Conservation (phyloP, 1,140 invertebrate genomes). For the Augochlora pura region DNA sequence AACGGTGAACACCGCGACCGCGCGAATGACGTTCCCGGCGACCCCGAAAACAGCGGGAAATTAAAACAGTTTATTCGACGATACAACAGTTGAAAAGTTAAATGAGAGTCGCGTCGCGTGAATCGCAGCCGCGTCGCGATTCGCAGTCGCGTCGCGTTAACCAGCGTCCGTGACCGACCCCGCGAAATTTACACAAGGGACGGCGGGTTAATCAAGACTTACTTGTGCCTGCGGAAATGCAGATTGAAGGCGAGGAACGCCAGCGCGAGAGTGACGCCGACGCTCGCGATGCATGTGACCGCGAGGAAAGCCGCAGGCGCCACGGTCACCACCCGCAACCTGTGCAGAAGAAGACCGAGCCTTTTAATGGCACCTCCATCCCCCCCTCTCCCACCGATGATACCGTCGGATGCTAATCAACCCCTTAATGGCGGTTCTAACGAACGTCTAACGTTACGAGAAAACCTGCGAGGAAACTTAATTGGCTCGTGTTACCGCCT, state of each 20-base stretch:
- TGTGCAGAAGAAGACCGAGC: constrained; percentile 74
- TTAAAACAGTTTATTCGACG: too few species aligned
- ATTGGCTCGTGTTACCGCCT: not conserved
- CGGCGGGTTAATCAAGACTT: constrained; percentile 65
- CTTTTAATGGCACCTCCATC: constrained; percentile 4
- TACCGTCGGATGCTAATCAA: not conserved
- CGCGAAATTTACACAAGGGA: too few species aligned
- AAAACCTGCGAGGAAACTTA: too few species aligned
- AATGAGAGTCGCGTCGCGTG: too few species aligned
- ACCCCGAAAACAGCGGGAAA: too few species aligned
- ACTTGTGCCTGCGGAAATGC: constrained; percentile 92
- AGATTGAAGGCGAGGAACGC: constrained; percentile 92
- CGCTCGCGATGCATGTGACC: constrained; percentile 85
- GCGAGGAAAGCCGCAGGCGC: constrained; percentile 87
- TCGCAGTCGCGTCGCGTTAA: too few species aligned
- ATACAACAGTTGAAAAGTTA: too few species aligned
- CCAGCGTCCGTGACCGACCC: too few species aligned
- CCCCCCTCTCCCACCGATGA: too few species aligned
- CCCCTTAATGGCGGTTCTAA: not conserved
- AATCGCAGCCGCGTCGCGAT: too few species aligned
- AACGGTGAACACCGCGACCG: too few species aligned
- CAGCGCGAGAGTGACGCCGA: constrained; percentile 89
- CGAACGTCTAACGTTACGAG: not conserved
- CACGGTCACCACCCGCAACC: constrained; percentile 86
- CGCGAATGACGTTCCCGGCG: too few species aligned